A percentile compares a stretch with the other conserved stretches of the same genome.
Conservation (phyloP, 2,888 invertebrate genomes). For the Diarsia mendica region DNA sequence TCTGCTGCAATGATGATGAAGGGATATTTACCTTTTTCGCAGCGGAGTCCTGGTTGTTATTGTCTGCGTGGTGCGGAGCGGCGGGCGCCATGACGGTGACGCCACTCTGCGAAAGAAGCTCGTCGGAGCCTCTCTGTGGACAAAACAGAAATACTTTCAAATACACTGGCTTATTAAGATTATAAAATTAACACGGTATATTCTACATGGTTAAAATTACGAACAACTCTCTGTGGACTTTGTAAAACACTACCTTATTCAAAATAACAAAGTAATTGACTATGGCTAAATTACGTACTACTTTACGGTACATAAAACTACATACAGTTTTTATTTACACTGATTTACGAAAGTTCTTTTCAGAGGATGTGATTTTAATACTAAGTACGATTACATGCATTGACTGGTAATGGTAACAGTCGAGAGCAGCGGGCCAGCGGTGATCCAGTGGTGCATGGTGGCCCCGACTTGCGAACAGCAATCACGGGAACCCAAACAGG, state of each 20-base stretch:
- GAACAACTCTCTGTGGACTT: neutral
- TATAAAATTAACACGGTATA: neutral
- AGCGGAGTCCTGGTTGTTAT: conserved; percentile 97
- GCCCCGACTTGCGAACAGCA: no score
- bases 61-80: conserved; percentile 96
- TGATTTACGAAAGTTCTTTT: neutral
- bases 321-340: neutral
- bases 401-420: neutral
- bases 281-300: neutral
- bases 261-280: no score
- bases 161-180: neutral
- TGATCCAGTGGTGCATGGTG: no score
- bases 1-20: neutral
- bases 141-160: conserved; percentile 46
- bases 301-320: neutral
- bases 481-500: no score
- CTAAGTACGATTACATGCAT: neutral
- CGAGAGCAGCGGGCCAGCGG: no score
- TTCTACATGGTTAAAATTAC: neutral
- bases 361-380: neutral
- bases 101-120: conserved; percentile 98
- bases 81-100: conserved; percentile 98
- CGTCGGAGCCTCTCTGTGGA: conserved; percentile 98
- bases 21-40: conserved; percentile 96
- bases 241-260: neutral